Evolutionary conservation across 1,140 invertebrate genomes (phyloP).

Genomic region (Phenacoccus solenopsis): DNA sequence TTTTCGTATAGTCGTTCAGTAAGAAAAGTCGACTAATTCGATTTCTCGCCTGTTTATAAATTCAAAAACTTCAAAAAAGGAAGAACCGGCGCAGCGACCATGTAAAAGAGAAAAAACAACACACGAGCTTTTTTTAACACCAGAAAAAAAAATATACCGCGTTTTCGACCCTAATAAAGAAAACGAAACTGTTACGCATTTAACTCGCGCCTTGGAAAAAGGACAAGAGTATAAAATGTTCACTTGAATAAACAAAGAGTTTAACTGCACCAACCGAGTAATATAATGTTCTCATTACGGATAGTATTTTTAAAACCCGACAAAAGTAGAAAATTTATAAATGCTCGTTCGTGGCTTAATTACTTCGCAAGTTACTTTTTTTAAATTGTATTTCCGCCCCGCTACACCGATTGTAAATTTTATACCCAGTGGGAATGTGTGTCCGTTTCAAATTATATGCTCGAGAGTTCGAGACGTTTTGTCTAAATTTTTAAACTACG

Average conservation of each 20-base stretch:
- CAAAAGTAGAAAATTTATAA: neutral
- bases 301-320: neutral
- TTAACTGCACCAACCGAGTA: neutral
- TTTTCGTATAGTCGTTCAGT: too few relatives aligned
- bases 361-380: neutral
- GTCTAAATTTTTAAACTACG: too few relatives aligned
- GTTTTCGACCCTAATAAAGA: neutral
- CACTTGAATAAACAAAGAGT: neutral
- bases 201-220: neutral
- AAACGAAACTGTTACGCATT: neutral
- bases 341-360: neutral
- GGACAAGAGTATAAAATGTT: conserved; percentile 2
- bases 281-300: neutral
- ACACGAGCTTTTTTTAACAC: neutral
- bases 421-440: neutral
- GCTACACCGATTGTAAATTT: neutral
- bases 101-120: too few relatives aligned
- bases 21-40: too few relatives aligned
- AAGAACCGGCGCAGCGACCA: too few relatives aligned
- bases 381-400: neutral
- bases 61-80: too few relatives aligned
- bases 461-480: too few relatives aligned
- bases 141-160: neutral
- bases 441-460: too few relatives aligned
- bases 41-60: too few relatives aligned